Evolutionary conservation across 1,140 invertebrate genomes (phyloP), one percentile per base, ranked within the genome.

Genomic region (Fragariocoptes setiger): DNA sequence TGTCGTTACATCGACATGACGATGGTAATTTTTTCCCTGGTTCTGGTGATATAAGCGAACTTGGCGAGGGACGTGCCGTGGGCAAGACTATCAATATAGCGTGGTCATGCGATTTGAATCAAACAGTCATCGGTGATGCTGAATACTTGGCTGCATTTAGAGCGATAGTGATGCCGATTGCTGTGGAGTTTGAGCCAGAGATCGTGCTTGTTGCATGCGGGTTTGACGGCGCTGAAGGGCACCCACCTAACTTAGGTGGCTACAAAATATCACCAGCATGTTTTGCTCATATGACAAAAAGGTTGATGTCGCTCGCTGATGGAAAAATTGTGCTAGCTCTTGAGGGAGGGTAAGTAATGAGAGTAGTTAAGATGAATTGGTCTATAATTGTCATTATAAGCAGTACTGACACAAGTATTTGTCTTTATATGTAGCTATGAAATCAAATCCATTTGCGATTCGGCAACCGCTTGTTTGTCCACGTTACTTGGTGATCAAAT

Each of bases 11-110:
- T 68, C 74, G 90, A 48, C 88, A 97, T 66, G 92, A 99, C 64
- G 83, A 92, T 57, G 90, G 90, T 38, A 94, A 95, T 60, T 99
- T 97, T 62, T 99, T 97, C 64, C 92, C 90, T 18, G 92, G 90
- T 42, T 92, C 86, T 12, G 86, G 86, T 22, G 77, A 74, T 36
- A 71, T 75, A 21, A 71, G 68, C 22, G 86, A 94, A 54, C 21
- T 47, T 40, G 90, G 90, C 19, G 80, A 75, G 38, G 67, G 74
- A 49, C 90, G 85, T n/a, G 16, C 17, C 4, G 58, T 82, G 19
- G 90, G 90, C 21, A 90, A 72, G 60, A 95, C 85, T 56, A 79
- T 97, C 2, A 99, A 97, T 61, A 70, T 99, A 38, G 75, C 86
- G 0, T 97, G 86, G 79, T 77, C 75, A 16, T 83, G 83, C 15